Evolutionary conservation across 2,113 vertebrate genomes (phyloP).

Genomic region (Equus quagga): DNA sequence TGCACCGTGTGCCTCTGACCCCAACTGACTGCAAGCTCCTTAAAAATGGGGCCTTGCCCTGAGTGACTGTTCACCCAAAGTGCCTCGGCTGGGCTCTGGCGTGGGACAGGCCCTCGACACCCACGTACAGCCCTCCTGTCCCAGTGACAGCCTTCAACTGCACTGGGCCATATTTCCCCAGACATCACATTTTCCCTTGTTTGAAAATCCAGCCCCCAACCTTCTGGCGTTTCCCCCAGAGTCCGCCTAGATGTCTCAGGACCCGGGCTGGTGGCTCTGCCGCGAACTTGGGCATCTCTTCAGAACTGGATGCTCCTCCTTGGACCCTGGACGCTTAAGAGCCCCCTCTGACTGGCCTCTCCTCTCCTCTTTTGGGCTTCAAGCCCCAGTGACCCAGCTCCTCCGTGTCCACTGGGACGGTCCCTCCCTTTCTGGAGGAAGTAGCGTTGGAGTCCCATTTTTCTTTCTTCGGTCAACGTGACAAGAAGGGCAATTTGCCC

Average conservation of each 20-base stretch:
- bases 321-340: neutral
- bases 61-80: neutral
- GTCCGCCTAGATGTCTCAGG: neutral
- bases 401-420: neutral
- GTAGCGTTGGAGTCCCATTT: neutral
- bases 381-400: accelerated
- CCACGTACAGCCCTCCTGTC: neutral
- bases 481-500: neutral
- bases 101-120: neutral
- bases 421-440: neutral
- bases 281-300: neutral
- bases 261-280: neutral
- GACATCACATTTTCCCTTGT: neutral
- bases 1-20: neutral
- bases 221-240: neutral
- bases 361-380: neutral
- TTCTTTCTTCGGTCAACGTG: neutral
- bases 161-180: neutral
- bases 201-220: neutral
- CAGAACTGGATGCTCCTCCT: neutral
- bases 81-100: neutral
- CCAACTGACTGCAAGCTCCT: neutral
- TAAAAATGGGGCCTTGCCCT: neutral
- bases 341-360: neutral
- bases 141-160: neutral